Conservation (phyloP, 2,888 invertebrate genomes). For the Steinernema scapterisci region DNA sequence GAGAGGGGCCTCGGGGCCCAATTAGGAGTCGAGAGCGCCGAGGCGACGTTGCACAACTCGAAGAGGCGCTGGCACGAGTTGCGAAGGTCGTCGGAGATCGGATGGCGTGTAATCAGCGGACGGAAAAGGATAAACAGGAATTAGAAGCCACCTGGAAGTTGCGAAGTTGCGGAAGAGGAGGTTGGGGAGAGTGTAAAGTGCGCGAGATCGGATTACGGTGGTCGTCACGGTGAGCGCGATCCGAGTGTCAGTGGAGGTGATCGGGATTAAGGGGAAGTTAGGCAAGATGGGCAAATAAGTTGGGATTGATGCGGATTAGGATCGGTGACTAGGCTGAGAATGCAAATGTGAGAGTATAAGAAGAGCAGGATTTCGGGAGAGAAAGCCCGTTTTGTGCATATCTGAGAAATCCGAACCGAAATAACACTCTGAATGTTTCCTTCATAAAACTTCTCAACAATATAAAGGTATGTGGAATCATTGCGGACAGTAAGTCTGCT, state of each 20-base stretch:
- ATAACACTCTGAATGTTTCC: too few species aligned
- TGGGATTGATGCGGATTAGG: too few species aligned
- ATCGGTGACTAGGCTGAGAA: too few species aligned
- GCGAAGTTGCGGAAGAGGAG: background rate
- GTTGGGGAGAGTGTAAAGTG: slow-evolving; percentile 14
- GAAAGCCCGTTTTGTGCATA: too few species aligned
- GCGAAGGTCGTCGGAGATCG: slow-evolving; percentile 18
- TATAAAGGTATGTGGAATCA: too few species aligned
- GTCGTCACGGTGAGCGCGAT: background rate
- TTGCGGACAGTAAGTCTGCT: too few species aligned
- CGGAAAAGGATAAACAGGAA: background rate
- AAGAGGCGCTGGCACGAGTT: slow-evolving; percentile 24
- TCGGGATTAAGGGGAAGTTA: too few species aligned
- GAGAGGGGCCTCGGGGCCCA: slow-evolving; percentile 19
- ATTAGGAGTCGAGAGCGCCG: slow-evolving; percentile 5
- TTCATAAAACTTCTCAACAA: too few species aligned
- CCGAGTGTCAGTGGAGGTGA: background rate
- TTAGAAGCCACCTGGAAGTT: background rate
- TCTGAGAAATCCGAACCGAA: too few species aligned
- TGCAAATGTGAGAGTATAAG: too few species aligned
- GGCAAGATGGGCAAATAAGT: too few species aligned
- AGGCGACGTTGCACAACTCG: slow-evolving; percentile 18
- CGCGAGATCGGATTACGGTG: slow-evolving; percentile 22
- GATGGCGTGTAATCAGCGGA: slow-evolving; percentile 11
- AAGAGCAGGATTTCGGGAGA: too few species aligned